Evolutionary conservation across 2,113 vertebrate species (phyloP).

Genomic region (Hypocryptadius cinnamomeus): DNA sequence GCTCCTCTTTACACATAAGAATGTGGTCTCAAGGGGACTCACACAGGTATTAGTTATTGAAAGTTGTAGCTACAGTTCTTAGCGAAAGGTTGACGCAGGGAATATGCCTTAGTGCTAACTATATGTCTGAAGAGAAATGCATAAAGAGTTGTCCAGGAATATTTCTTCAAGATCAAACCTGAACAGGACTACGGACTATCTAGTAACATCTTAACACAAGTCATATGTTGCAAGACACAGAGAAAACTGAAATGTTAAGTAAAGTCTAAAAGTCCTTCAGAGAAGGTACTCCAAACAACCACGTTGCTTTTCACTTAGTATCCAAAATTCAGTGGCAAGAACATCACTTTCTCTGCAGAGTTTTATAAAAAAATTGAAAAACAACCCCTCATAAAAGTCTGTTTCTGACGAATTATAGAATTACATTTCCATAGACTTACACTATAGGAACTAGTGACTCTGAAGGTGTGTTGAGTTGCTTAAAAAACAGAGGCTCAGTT

Average conservation of each 20-base stretch:
- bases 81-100: not conserved
- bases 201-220: not conserved
- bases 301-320: not conserved
- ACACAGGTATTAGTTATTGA: not conserved
- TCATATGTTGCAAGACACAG: not conserved
- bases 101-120: not conserved
- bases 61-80: not conserved
- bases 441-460: not conserved
- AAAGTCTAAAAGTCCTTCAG: not conserved
- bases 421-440: not conserved
- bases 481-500: not conserved
- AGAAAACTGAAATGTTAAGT: not conserved
- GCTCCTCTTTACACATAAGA: not conserved
- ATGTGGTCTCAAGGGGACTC: not conserved
- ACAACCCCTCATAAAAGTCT: not conserved
- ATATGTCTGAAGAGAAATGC: not conserved
- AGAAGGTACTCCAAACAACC: not conserved
- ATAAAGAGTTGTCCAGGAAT: not conserved
- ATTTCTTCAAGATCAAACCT: not conserved
- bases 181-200: not conserved
- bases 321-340: not conserved
- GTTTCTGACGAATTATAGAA: not conserved
- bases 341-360: not conserved
- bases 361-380: not conserved
- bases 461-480: not conserved